Conservation (phyloP, 2,113 vertebrate genomes). For the Cercocebus atys region DNA sequence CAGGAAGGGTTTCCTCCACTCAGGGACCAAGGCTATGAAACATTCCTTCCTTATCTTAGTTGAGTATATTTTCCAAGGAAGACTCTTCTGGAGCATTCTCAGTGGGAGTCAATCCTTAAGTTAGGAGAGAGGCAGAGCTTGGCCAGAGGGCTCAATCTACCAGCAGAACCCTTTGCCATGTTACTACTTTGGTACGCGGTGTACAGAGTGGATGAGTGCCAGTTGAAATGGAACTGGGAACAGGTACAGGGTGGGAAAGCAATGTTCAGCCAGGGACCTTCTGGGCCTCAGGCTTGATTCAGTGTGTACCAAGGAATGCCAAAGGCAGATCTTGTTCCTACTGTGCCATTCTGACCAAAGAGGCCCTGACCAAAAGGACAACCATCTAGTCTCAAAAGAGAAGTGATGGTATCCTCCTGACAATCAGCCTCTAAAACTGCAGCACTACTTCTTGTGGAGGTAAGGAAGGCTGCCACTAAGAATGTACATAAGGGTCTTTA, state of each 20-base stretch:
- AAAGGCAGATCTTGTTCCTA: neutral
- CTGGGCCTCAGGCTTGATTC: neutral
- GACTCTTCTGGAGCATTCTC: neutral
- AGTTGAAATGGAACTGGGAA: neutral
- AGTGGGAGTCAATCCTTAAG: neutral
- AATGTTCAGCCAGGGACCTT: neutral
- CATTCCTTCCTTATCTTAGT: neutral
- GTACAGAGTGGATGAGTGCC: neutral
- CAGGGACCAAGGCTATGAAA: neutral
- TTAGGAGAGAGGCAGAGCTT: neutral
- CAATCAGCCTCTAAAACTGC: neutral
- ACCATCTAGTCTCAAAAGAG: neutral
- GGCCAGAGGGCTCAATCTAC: neutral
- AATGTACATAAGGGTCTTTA: accelerated
- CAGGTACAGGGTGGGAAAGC: neutral
- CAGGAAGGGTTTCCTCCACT: neutral
- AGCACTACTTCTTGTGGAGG: neutral
- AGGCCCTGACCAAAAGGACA: neutral
- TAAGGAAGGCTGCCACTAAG: neutral
- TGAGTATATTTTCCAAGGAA: neutral
- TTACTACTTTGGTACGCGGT: neutral
- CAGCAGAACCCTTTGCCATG: neutral
- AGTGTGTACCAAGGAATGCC: neutral
- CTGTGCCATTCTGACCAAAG: neutral
- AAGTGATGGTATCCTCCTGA: neutral